These are phyloP conservation scores for Apogon talboti DNA, from an alignment of 2,797 vertebrate genomes.

Conservation along the genomic window DNA sequence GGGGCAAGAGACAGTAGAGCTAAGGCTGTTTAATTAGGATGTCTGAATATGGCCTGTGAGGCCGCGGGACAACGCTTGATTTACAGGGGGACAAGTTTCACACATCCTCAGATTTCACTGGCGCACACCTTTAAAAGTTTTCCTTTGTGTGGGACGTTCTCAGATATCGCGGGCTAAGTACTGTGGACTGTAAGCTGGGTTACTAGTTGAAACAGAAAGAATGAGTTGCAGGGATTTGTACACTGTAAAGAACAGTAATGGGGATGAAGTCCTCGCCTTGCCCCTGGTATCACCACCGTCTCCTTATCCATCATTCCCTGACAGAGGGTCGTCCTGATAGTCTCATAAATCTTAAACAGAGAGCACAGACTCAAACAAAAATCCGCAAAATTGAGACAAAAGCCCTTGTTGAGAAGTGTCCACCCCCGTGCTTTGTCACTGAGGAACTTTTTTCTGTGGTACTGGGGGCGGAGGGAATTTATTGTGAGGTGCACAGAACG, in stretches of 20 bases:
- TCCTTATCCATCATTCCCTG: conserved; percentile 42
- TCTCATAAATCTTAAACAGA: conserved; percentile 49
- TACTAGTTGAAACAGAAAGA: conserved; percentile 1
- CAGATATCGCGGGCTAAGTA: conserved; percentile 7
- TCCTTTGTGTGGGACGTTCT: conserved; percentile 13
- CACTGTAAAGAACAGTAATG: background rate
- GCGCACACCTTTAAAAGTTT: background rate
- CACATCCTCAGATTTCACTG: conserved; percentile 32
- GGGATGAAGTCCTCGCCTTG: conserved; percentile 1
- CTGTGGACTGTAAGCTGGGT: background rate
- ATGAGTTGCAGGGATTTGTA: conserved; percentile 23
- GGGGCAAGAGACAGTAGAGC: conserved; percentile 49
- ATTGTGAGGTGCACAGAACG: conserved; percentile 70
- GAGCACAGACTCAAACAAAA: conserved; percentile 58
- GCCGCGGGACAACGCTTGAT: conserved; percentile 33
- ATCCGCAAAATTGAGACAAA: conserved; percentile 70
- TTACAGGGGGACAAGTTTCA: conserved; percentile 47
- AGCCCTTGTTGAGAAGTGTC: conserved; percentile 69
- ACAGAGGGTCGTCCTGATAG: conserved; percentile 39
- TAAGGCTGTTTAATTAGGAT: conserved; percentile 51
- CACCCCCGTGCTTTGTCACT: conserved; percentile 67
- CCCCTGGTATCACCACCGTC: conserved; percentile 18
- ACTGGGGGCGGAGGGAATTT: conserved; percentile 58
- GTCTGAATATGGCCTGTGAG: conserved; percentile 44
- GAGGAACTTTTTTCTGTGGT: conserved; percentile 46